Percentiles rank a stretch among this genome's conserved stretches.
Evolutionary conservation across 2,888 invertebrate species (phyloP).

Genomic region (Phyllotreta striolata): DNA sequence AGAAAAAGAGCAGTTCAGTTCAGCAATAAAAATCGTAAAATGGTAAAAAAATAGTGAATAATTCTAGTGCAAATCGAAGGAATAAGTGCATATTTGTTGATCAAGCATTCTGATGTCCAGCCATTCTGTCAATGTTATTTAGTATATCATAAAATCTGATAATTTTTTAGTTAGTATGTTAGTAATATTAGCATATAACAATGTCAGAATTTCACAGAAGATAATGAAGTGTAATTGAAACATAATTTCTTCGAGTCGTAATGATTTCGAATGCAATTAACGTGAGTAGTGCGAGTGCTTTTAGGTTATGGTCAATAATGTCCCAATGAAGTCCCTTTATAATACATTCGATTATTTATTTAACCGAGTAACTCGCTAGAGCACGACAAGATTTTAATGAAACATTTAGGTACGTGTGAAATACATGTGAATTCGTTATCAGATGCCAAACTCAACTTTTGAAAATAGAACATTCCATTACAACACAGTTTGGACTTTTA

Average conservation of each 20-base stretch:
- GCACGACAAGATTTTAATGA: neutral
- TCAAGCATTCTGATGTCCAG: conserved; percentile 49
- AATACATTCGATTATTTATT: neutral
- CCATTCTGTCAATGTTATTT: conserved; percentile 47
- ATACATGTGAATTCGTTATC: no score
- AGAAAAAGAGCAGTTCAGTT: neutral
- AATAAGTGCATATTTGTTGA: conserved; percentile 44
- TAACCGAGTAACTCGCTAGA: neutral
- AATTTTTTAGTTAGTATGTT: conserved; percentile 33
- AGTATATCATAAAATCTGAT: conserved; percentile 37
- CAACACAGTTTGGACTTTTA: no score
- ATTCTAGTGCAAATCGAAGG: conserved; percentile 32
- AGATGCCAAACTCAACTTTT: no score
- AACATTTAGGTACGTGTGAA: no score
- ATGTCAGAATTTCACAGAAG: conserved; percentile 38
- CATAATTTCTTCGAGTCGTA: conserved; percentile 44
- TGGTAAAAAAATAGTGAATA: conserved; percentile 30
- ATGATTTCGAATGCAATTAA: conserved; percentile 58
- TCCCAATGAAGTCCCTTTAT: conserved; percentile 19
- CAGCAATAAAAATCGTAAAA: conserved; percentile 28
- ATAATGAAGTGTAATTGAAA: conserved; percentile 42
- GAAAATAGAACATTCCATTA: no score
- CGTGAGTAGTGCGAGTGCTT: conserved; percentile 58
- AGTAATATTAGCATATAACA: conserved; percentile 44
- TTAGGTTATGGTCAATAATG: conserved; percentile 53